Evolutionary conservation across 2,797 vertebrate species (phyloP), one percentile per base, ranked within the genome.

Genomic region (Brotula barbata): DNA sequence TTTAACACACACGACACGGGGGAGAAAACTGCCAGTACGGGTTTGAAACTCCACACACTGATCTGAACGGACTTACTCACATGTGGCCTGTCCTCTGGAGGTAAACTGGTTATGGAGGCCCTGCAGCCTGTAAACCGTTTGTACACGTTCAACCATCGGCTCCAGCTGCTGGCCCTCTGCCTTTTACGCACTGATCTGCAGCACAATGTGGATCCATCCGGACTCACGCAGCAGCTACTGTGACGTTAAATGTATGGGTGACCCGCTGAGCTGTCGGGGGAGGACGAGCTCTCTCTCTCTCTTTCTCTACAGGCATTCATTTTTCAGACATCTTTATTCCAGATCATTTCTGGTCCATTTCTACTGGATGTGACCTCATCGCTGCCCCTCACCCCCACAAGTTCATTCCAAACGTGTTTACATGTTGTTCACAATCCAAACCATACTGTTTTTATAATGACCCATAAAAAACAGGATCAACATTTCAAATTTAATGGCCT

Each of bases 141-240:
- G 4, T 4, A 28, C 25, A 28, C 25, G n/a, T 28, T 8, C 8
- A 28, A 28, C 25, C 25, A 17, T 25, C 31, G 50, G 11, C 34
- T 48, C 22, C 37, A 44, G 22, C 41, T 49, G 10, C 41, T 49
- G 10, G 41, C 23, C 13, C 1, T 0, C 5, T 43, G 28, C 44
- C 42, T 61, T 12, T 54, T 15, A 54, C 22, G 20, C 5, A 33
- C 31, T 13, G 11, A 43, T 42, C 2, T 19, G 47, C n/a, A 61
- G 40, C 60, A 86, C 77, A 83, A 74, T 62, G 74, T 56, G 39
- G 75, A 80, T 68, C 49, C 64, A 67, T 77, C 71, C 55, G 74
- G 78, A 77, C 19, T 7, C 15, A 19, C 15, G n/a, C n/a, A n/a
- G n/a, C 33, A 19, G 41, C 44, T 37, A 50, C 55, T 68, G 44